A percentile compares a stretch with the other conserved stretches of the same genome.
Evolutionary conservation across 2,888 invertebrate species (phyloP).

Genomic region (Drosophila infuscata): DNA sequence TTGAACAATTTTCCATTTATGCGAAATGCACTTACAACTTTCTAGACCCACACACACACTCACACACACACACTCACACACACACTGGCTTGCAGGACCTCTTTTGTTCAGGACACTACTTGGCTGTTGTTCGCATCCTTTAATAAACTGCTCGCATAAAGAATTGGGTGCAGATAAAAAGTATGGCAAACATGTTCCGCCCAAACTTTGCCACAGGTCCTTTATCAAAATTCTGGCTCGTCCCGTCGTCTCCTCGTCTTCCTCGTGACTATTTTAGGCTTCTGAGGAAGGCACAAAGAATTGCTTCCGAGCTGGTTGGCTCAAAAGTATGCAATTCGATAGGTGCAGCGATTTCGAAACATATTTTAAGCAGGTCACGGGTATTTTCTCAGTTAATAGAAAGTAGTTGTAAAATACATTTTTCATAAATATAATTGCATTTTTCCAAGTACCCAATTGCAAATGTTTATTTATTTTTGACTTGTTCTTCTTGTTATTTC

Average conservation of each 20-base stretch:
- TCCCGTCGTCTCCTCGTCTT: neutral
- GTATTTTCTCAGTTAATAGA: slow-evolving; percentile 11
- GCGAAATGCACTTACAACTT: slow-evolving; percentile 67
- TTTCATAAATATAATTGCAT: slow-evolving; percentile 41
- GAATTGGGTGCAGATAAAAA: slow-evolving; percentile 49
- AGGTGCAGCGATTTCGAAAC: slow-evolving; percentile 4
- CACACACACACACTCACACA: slow-evolving; percentile 5
- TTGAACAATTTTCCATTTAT: slow-evolving; percentile 74
- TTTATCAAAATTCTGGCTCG: slow-evolving; percentile 8
- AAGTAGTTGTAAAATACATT: slow-evolving; percentile 18
- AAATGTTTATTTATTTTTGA: slow-evolving; percentile 8
- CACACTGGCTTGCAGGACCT: slow-evolving; percentile 18
- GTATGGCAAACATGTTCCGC: slow-evolving; percentile 58
- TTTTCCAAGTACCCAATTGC: slow-evolving; percentile 15
- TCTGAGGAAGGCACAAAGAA: slow-evolving; percentile 36
- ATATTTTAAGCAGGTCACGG: neutral
- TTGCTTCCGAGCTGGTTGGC: slow-evolving; percentile 5
- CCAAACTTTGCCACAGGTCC: slow-evolving; percentile 32
- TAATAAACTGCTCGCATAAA: slow-evolving; percentile 51
- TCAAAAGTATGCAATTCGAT: neutral
- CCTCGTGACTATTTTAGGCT: slow-evolving; percentile 16
- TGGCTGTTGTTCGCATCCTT: slow-evolving; percentile 40
- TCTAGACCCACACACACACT: slow-evolving; percentile 12
- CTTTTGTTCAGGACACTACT: slow-evolving; percentile 42
- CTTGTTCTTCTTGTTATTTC: neutral